Conservation (phyloP, 2,888 invertebrate species). For the Tryphoninae sp. region DNA sequence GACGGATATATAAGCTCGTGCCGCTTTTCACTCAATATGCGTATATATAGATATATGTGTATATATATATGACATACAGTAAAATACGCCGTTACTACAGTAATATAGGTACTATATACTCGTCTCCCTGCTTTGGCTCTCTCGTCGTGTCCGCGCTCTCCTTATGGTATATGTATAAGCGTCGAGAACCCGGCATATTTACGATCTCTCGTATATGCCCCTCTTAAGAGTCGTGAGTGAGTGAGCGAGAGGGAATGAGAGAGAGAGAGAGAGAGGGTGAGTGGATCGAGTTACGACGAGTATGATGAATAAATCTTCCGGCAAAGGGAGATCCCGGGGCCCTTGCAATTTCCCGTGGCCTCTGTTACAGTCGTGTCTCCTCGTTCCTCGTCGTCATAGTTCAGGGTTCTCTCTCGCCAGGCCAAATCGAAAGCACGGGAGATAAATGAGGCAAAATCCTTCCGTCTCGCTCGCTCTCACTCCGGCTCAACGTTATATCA, state of each 20-base stretch:
- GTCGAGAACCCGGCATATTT: constrained; percentile 55
- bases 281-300: constrained; percentile 62
- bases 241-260: constrained; percentile 33
- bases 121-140: constrained; percentile 26
- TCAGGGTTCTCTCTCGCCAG: constrained; percentile 28
- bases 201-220: constrained; percentile 46
- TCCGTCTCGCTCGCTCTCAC: constrained; percentile 7
- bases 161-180: constrained; percentile 46
- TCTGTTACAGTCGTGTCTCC: constrained; percentile 45
- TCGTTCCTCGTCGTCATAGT: constrained; percentile 34
- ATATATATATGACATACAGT: constrained; percentile 5
- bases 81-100: constrained; percentile 22
- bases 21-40: constrained; percentile 14
- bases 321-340: constrained; percentile 56
- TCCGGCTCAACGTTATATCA: background rate
- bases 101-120: constrained; percentile 17
- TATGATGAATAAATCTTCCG: constrained; percentile 63
- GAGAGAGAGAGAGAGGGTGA: constrained; percentile 29
- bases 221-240: constrained; percentile 25
- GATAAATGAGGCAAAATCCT: constrained; percentile 52
- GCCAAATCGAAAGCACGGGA: constrained; percentile 56
- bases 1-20: constrained; percentile 51
- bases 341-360: constrained; percentile 60
- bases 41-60: background rate
- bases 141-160: constrained; percentile 33